phyloP scores from a whole-genome alignment of 2,113 vertebrate species.

The Cyprinodon tularosa region DNA sequence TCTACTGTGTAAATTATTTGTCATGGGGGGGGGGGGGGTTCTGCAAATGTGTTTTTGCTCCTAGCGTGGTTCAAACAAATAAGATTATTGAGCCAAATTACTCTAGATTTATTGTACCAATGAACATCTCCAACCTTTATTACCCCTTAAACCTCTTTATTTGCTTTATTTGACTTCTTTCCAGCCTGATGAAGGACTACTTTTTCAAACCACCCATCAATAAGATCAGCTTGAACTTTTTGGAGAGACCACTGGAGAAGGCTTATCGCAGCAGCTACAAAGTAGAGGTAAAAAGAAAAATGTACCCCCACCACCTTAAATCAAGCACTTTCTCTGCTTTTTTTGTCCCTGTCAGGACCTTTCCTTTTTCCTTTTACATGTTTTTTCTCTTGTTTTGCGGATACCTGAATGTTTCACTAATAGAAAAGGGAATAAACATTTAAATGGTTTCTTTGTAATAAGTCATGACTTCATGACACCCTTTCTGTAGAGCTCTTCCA shows the following conservation, averaged over 20 bases:
- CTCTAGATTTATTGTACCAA: not conserved
- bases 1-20: no score
- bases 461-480: conserved; percentile 6
- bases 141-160: no score
- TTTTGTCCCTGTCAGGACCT: not conserved
- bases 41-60: not conserved
- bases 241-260: conserved; percentile 88
- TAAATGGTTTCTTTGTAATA: not conserved
- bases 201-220: conserved; percentile 98
- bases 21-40: no score
- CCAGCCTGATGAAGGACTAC: conserved; percentile 97
- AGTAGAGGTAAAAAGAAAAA: conserved; percentile 83
- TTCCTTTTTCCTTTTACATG: not conserved
- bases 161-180: conserved; percentile 37
- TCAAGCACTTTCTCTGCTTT: not conserved
- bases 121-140: not conserved
- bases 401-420: not conserved
- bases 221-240: conserved; percentile 95
- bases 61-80: not conserved
- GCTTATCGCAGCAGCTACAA: conserved; percentile 93
- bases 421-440: not conserved
- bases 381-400: not conserved
- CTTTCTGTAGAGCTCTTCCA: conserved; percentile 21
- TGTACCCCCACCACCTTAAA: conserved; percentile 4
- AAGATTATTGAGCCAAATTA: not conserved